phyloP scores from a whole-genome alignment of 2,888 invertebrate species.

The Pheosia gnoma region DNA sequence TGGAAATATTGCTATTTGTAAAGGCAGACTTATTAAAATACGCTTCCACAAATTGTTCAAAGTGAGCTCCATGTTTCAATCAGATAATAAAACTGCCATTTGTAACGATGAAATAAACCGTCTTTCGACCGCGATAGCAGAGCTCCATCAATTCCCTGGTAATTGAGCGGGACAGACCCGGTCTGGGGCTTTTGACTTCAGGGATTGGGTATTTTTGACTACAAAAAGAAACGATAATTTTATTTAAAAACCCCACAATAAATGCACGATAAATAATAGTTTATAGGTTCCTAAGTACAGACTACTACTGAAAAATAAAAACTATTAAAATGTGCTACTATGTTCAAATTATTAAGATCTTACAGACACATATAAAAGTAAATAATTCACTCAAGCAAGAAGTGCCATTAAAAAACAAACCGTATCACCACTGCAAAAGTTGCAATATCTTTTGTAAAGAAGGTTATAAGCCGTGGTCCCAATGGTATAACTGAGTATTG shows the following conservation, averaged over 20 bases:
- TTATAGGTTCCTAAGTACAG: too few relatives aligned
- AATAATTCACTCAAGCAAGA: background rate
- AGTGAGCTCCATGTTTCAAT: conserved; percentile 5
- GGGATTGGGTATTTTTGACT: too few relatives aligned
- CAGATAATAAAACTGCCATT: conserved; percentile 1
- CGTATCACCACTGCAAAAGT: background rate
- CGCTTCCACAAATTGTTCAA: background rate
- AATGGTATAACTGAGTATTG: background rate
- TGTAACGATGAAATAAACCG: conserved; percentile 2
- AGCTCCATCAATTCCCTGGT: background rate
- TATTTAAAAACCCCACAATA: too few relatives aligned
- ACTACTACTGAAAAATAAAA: too few relatives aligned
- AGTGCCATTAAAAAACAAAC: background rate
- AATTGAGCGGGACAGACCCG: background rate
- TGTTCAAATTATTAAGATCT: too few relatives aligned
- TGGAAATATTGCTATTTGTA: too few relatives aligned
- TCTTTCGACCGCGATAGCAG: background rate
- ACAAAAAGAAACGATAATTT: too few relatives aligned
- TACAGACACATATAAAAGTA: too few relatives aligned
- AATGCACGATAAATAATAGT: too few relatives aligned
- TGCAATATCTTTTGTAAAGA: background rate
- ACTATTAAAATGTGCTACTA: too few relatives aligned
- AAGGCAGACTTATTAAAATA: too few relatives aligned
- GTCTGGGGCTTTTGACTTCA: background rate
- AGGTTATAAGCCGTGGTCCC: background rate